These are phyloP conservation scores for Lanius ludovicianus DNA, from an alignment of 2,113 vertebrate species.

Conservation along the genomic window DNA sequence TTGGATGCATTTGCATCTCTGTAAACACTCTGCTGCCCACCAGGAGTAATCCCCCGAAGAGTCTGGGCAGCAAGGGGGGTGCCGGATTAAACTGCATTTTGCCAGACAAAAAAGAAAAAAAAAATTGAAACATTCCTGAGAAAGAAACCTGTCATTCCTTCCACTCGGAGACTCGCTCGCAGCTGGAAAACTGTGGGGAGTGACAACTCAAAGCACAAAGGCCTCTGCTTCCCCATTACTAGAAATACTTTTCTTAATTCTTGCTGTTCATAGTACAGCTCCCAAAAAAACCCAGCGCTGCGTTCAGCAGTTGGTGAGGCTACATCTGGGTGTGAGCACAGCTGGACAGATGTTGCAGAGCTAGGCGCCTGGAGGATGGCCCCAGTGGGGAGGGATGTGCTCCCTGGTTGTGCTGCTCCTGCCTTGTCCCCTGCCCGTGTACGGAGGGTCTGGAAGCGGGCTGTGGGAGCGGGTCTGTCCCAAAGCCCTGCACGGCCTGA, in stretches of 20 bases:
- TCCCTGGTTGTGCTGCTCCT: fast-evolving
- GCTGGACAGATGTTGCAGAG: not conserved
- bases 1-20: not conserved
- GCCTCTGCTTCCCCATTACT: not conserved
- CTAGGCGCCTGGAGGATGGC: not conserved
- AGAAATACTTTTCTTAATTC: not conserved
- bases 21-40: not conserved
- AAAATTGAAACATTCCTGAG: not conserved
- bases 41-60: not conserved
- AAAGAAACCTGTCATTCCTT: not conserved
- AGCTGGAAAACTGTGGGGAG: not conserved
- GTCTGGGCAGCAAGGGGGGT: not conserved
- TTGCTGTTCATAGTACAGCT: not conserved
- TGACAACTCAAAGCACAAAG: not conserved
- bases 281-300: fast-evolving
- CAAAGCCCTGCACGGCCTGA: fast-evolving
- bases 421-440: fast-evolving
- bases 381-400: fast-evolving
- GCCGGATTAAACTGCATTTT: not conserved
- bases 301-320: not conserved
- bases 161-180: fast-evolving
- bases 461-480: fast-evolving
- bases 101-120: not conserved
- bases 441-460: fast-evolving
- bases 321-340: not conserved